These are phyloP conservation scores for Apostichopus californicus DNA, from an alignment of 35 echinoderm and acorn worm species.

Conservation along the genomic window DNA sequence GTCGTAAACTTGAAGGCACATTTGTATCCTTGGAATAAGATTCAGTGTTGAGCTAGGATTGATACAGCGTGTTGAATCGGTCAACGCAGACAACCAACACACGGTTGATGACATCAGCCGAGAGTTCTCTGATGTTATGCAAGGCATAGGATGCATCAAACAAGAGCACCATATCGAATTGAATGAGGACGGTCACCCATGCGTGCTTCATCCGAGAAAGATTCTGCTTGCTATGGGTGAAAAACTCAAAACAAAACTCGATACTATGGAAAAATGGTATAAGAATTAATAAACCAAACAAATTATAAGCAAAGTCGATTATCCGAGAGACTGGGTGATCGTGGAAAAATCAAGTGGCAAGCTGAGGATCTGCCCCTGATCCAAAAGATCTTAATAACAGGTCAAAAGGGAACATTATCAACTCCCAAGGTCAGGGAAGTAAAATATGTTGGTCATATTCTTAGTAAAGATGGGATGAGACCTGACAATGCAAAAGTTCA, in stretches of 20 bases:
- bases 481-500: conserved; percentile 30
- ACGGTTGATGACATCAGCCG: too few relatives aligned
- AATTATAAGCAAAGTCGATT: conserved; percentile 30
- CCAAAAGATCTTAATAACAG: conserved; percentile 64
- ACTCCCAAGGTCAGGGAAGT: conserved; percentile 27
- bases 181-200: background rate
- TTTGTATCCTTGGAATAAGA: too few relatives aligned
- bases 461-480: conserved; percentile 28
- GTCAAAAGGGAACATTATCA: background rate
- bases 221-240: conserved; percentile 24
- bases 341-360: conserved; percentile 66
- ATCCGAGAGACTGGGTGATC: conserved; percentile 76
- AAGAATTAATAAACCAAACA: background rate
- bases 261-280: background rate
- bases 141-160: background rate
- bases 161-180: conserved; percentile 22
- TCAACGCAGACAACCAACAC: too few relatives aligned
- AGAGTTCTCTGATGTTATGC: background rate
- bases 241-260: conserved; percentile 30
- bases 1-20: too few relatives aligned
- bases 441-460: background rate
- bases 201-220: conserved; percentile 48
- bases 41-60: too few relatives aligned
- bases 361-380: conserved; percentile 75
- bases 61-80: too few relatives aligned